Evolutionary conservation across 2,888 invertebrate genomes (phyloP), one percentile per base, ranked within the genome.

Genomic region (Cerastis rubricosa): DNA sequence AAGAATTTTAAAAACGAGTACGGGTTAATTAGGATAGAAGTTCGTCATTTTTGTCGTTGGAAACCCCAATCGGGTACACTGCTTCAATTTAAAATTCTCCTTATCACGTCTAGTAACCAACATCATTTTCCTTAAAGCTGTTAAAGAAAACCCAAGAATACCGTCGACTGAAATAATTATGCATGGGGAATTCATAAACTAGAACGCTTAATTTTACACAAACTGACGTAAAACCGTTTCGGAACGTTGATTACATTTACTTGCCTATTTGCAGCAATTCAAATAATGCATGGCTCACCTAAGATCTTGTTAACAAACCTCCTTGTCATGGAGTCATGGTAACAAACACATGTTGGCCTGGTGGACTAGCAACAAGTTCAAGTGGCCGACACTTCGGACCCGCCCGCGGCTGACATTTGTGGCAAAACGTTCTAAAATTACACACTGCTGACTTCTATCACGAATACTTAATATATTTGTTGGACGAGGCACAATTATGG

Each of bases 391-490:
- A 74, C 78, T 81, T 66, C 40, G 29, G 69, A 68, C 81, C 77
- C 76, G 88, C 89, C 89, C 80, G 85, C 76, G 87, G 90, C 91
- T 85, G 85, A 87, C 89, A 89, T 92, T 91, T 91, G 88, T 88
- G 88, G 92, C 86, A 90, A 92, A 93, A 92, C 89, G 91, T 88
- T 93, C 89, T 90, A 90, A 94, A 94, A 94, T 94, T 93, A 94
- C 91, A 94, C 89, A 93, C 85, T 86, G 83, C 77, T 84, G 87
- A 89, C 88, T 90, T 90, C 90, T 92, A 94, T 94, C 91, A 92
- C 91, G 92, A 93, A 93, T 93, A 93, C 92, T 94, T 94, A 94
- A 94, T 94, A 93, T 92, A 94, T 94, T 94, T 94, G 93, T 94
- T 90, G 93, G 93, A 89, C 89, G 89, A 90, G 89, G 89, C 88